Evolutionary conservation across 2,113 vertebrate species (phyloP).

Genomic region (Dromiciops gliroides): DNA sequence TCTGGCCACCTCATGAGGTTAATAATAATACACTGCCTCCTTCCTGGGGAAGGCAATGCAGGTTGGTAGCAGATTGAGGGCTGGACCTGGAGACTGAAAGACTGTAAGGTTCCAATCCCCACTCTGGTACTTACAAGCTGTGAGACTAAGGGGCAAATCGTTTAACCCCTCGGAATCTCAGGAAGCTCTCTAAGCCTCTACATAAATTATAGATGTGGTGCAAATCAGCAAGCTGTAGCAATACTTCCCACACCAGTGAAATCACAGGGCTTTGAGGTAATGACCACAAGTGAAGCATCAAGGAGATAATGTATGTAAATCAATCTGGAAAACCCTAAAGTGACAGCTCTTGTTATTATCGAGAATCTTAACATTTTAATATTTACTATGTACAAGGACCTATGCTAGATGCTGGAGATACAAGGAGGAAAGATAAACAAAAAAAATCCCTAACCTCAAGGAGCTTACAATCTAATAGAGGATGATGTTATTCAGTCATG

Average conservation of each 20-base stretch:
- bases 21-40: background rate
- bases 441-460: background rate
- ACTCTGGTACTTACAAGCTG: background rate
- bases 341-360: background rate
- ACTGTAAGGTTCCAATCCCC: background rate
- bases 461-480: background rate
- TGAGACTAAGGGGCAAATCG: background rate
- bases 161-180: background rate
- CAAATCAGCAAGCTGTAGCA: background rate
- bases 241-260: background rate
- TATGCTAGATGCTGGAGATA: background rate
- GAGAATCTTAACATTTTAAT: background rate
- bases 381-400: background rate
- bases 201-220: background rate
- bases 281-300: background rate
- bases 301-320: background rate
- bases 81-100: background rate
- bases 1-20: background rate
- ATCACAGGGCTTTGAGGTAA: background rate
- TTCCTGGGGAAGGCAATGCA: background rate
- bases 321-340: background rate
- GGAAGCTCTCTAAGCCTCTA: background rate
- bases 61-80: background rate
- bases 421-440: background rate
- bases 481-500: background rate